phyloP scores from a whole-genome alignment of 2,888 invertebrate genomes.

The Nomada lathburiana region DNA sequence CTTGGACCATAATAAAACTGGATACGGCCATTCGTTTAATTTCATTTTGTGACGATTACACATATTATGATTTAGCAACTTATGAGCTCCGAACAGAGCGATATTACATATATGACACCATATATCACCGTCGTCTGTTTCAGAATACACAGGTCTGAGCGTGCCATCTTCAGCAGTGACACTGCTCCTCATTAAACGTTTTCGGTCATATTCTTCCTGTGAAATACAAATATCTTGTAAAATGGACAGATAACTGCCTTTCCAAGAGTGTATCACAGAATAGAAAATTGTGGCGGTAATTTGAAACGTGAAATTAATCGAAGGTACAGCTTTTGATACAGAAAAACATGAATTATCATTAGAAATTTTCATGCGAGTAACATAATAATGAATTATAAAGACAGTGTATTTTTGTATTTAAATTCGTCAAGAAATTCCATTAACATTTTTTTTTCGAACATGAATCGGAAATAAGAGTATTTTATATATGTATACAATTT shows the following conservation, averaged over 20 bases:
- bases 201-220: constrained; percentile 83
- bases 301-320: neutral
- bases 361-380: neutral
- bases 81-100: constrained; percentile 82
- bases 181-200: constrained; percentile 83
- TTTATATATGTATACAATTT: neutral
- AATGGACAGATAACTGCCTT: constrained; percentile 18
- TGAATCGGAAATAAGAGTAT: neutral
- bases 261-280: constrained; percentile 14
- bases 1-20: constrained; percentile 82
- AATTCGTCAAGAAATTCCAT: neutral
- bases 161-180: constrained; percentile 83
- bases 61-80: constrained; percentile 81
- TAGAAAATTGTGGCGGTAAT: neutral
- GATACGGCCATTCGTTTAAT: constrained; percentile 83
- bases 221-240: constrained; percentile 66
- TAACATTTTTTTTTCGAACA: neutral
- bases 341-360: neutral
- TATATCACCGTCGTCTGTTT: constrained; percentile 82
- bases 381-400: neutral
- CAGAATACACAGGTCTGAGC: constrained; percentile 82
- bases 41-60: constrained; percentile 83
- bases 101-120: constrained; percentile 84
- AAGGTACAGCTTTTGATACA: neutral
- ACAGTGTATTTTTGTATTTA: constrained; percentile 1